Conservation (phyloP, 2,113 vertebrate species). For the Meles meles region DNA sequence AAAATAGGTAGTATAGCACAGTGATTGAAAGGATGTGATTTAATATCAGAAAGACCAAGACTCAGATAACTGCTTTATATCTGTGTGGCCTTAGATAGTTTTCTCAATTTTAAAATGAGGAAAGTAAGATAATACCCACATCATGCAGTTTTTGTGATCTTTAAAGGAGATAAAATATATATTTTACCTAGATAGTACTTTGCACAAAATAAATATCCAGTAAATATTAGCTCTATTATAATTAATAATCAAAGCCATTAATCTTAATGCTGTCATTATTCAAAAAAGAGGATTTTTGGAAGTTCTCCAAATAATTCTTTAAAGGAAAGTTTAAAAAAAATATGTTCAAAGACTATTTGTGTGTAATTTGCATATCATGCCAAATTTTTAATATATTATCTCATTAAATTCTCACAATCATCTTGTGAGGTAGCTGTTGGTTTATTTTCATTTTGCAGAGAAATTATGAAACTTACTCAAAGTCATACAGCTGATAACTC, state of each 20-base stretch:
- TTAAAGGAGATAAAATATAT: not conserved
- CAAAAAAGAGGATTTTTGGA: not conserved
- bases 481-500: not conserved
- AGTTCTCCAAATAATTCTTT: not conserved
- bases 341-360: not conserved
- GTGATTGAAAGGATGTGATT: not conserved
- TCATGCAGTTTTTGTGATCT: not conserved
- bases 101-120: not conserved
- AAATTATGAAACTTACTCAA: not conserved
- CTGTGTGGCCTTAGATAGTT: not conserved
- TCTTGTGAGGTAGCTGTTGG: not conserved
- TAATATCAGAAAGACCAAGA: not conserved
- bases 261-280: not conserved
- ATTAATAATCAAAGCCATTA: not conserved
- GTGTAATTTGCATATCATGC: not conserved
- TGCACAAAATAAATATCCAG: not conserved
- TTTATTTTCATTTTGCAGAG: not conserved
- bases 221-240: not conserved
- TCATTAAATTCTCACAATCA: not conserved
- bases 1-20: not conserved
- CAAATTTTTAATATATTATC: constrained; percentile 11
- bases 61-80: not conserved
- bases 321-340: not conserved
- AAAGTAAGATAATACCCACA: not conserved
- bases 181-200: not conserved